Evolutionary conservation across 2,797 vertebrate species (phyloP).

Genomic region (Enteromius paludinosus): DNA sequence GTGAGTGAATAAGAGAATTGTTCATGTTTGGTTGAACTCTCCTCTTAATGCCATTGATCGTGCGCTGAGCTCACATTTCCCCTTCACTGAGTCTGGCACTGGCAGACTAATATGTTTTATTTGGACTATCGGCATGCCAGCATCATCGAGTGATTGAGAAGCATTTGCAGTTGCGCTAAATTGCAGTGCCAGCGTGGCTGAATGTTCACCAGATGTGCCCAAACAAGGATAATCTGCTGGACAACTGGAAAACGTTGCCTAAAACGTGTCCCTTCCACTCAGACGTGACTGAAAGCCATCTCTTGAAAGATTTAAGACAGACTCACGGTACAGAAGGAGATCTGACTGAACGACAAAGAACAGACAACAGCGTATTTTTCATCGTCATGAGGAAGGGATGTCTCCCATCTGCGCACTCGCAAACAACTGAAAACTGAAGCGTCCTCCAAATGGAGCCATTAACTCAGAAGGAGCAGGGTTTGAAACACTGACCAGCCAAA

Average conservation of each 20-base stretch:
- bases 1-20: neutral
- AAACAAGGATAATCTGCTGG: conserved; percentile 24
- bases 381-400: neutral
- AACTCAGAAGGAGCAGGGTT: conserved; percentile 1
- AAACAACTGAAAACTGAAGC: neutral
- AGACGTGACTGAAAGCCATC: neutral
- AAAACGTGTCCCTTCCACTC: neutral
- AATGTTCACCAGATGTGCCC: conserved; percentile 37
- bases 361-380: conserved; percentile 9
- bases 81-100: conserved; percentile 21
- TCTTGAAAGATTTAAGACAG: conserved; percentile 24
- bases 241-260: conserved; percentile 6
- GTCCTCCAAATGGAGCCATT: neutral
- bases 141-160: conserved; percentile 10
- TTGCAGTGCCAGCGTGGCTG: conserved; percentile 10
- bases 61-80: conserved; percentile 14
- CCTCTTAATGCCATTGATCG: neutral
- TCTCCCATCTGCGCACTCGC: neutral
- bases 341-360: conserved; percentile 28
- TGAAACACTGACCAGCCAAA: conserved; percentile 24
- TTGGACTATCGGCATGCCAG: conserved; percentile 11
- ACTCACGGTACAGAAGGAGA: neutral
- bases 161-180: neutral
- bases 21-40: neutral
- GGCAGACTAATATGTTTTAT: conserved; percentile 34